Evolutionary conservation across 2,888 invertebrate species (phyloP), one percentile per base, ranked within the genome.

Genomic region (Aleiodes leptofemur): DNA sequence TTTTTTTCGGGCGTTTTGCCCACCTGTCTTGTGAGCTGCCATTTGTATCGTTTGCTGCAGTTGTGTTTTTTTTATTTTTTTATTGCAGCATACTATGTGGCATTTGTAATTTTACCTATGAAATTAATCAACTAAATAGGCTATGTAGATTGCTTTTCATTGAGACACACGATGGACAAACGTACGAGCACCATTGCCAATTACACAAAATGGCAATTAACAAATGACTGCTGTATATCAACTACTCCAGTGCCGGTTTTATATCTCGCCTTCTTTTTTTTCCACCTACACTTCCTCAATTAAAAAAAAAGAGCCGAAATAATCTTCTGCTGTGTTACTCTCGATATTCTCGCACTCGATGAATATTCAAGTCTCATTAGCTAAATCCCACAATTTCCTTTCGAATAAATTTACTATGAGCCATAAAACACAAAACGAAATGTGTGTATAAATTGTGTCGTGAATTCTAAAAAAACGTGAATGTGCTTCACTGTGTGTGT

Each of bases 1-100:
- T 89, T 91, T 91, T 83, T 91, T 91, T 69, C 91, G 88, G 79
- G 89, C 90, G 78, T 89, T 90, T 83, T 91, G 91, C 76, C 90
- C 90, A 82, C 90, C 90, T 79, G 90, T 88, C 83, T 91, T 91
- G 80, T 90, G 90, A 77, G 90, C 84, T 86, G 90, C 89, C 90
- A 91, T 91, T 85, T 80, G 76, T 70, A 23, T 23, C 23, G 23
- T 2, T 23, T 23, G 23, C 23, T 23, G 23, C 23, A 23, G 23
- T 23, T 23, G 23, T 23, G n/a, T 23, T 23, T 23, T 23, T 23
- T 23, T 23, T 14, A 31, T 59, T 69, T 61, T 38, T 61, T 38
- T 61, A 16, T 4, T 14, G 53, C 8, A 56, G 43, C 23, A 64
- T 16, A 16, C 6, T 14, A 16, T 11, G 55, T 14, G 4, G 4